Conservation (phyloP, 2,113 vertebrate genomes). For the Microcebus lehilahytsara region DNA sequence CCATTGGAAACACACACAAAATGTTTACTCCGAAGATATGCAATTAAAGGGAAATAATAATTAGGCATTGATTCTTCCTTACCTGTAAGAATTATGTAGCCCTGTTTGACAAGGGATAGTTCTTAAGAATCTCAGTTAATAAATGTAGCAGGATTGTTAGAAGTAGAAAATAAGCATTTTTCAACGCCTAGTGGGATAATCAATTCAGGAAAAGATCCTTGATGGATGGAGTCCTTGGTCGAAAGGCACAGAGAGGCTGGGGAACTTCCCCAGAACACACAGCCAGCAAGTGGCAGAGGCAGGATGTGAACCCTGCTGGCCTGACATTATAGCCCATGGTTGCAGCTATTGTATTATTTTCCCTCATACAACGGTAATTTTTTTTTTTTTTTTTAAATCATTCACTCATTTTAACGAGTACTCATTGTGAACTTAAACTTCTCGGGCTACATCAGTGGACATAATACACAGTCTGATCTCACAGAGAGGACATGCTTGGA, state of each 20-base stretch:
- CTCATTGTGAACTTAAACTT: neutral
- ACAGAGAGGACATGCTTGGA: rapidly evolving
- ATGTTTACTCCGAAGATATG: neutral
- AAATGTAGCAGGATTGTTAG: neutral
- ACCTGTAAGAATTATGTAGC: neutral
- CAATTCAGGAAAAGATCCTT: neutral
- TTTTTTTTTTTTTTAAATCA: too few relatives aligned
- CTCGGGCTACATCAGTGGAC: rapidly evolving
- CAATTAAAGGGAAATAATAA: neutral
- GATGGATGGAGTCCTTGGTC: neutral
- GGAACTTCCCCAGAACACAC: too few relatives aligned
- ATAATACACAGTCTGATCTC: neutral
- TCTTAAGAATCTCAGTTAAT: neutral
- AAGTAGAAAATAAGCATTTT: neutral
- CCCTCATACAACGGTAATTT: neutral
- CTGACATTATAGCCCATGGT: rapidly evolving
- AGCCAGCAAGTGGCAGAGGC: neutral
- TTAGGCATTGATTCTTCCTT: neutral
- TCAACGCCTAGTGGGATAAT: neutral
- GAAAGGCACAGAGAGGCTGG: neutral
- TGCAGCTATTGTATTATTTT: neutral
- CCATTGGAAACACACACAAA: neutral
- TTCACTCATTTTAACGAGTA: neutral
- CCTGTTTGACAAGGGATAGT: neutral
- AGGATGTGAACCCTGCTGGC: neutral